phyloP scores from a whole-genome alignment of 2,113 vertebrate species.

The Pelmatolapia mariae region DNA sequence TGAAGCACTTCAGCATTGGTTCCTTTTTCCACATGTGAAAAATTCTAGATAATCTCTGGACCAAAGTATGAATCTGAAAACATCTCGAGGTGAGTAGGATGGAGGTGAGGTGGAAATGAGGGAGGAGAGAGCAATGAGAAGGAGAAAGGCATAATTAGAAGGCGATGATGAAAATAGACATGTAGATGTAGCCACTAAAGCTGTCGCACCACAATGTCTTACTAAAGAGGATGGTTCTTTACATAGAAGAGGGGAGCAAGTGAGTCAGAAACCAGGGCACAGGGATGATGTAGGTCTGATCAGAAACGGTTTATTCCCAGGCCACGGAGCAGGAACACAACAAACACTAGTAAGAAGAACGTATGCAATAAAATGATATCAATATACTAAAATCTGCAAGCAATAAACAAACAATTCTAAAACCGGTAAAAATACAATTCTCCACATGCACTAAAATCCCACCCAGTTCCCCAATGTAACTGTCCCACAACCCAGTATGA shows the following conservation, averaged over 20 bases:
- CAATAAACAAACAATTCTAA: not conserved
- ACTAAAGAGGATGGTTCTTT: not conserved
- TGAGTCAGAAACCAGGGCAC: not conserved
- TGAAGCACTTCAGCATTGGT: rapidly evolving
- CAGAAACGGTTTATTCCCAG: rapidly evolving
- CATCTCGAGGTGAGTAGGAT: not conserved
- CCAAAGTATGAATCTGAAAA: not conserved
- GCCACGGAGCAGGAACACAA: not conserved
- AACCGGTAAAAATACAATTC: not conserved
- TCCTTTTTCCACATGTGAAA: rapidly evolving
- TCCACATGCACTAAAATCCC: not conserved
- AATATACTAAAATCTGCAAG: not conserved
- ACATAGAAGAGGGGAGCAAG: not conserved
- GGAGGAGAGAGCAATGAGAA: not conserved
- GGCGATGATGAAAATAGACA: rapidly evolving
- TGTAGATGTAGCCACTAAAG: not conserved
- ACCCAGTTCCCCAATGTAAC: not conserved
- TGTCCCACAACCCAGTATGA: not conserved
- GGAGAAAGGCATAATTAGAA: not conserved
- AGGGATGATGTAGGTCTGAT: not conserved
- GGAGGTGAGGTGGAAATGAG: not conserved
- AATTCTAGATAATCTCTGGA: not conserved
- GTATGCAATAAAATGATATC: not conserved
- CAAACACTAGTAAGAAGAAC: not conserved
- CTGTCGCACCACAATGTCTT: not conserved